These are phyloP conservation scores for Pararge aegeria DNA, from an alignment of 1,140 invertebrate genomes.

Conservation along the genomic window DNA sequence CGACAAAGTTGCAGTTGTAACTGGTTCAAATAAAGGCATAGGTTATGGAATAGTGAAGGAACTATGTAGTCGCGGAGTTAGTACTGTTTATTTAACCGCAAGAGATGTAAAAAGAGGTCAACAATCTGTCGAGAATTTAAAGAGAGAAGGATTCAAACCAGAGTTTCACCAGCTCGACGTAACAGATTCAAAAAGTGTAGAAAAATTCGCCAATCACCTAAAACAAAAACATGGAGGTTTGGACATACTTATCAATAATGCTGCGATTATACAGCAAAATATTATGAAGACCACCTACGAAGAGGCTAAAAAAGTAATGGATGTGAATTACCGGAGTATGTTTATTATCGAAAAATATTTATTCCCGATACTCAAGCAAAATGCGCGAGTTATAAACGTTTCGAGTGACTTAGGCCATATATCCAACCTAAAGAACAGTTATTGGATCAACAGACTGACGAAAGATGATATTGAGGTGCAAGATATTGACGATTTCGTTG, in stretches of 20 bases:
- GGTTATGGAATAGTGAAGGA: conserved; percentile 84
- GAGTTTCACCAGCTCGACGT: conserved; percentile 83
- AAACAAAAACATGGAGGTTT: conserved; percentile 84
- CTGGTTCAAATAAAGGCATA: conserved; percentile 88
- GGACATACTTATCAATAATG: conserved; percentile 91
- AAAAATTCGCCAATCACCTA: conserved; percentile 80
- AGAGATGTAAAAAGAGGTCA: conserved; percentile 79
- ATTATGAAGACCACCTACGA: conserved; percentile 80
- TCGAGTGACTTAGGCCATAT: conserved; percentile 84
- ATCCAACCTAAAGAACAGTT: conserved; percentile 71
- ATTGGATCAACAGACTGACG: conserved; percentile 42
- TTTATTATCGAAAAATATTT: conserved; percentile 82
- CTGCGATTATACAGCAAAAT: conserved; percentile 84
- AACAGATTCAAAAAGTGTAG: conserved; percentile 79
- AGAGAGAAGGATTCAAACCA: conserved; percentile 72
- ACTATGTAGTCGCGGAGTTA: conserved; percentile 81
- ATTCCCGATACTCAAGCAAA: conserved; percentile 84
- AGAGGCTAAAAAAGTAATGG: conserved; percentile 84
- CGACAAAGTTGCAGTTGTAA: conserved; percentile 77
- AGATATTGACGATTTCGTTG: conserved; percentile 72
- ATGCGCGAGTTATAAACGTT: conserved; percentile 86
- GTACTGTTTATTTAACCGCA: conserved; percentile 82
- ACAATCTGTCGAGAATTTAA: conserved; percentile 78
- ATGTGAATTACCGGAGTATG: conserved; percentile 84
- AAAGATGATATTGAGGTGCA: conserved; percentile 69